Base-by-base conservation (phyloP, 2,113 vertebrate species). In the Porphyrio hochstetteri region DNA sequence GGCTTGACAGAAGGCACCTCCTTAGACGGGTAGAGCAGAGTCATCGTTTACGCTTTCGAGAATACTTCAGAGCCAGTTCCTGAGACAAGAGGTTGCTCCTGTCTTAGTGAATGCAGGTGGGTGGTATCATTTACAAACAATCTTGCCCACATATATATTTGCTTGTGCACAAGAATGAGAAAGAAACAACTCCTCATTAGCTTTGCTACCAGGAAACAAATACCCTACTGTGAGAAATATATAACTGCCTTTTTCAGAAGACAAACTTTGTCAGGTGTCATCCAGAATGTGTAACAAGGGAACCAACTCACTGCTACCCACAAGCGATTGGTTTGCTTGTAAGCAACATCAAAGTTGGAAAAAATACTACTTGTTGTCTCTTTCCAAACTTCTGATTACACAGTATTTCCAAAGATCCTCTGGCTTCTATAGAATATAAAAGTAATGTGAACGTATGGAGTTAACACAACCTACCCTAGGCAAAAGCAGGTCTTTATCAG, bases 171-270 rank as follows among this genome's bases (percentile, higher is more conserved):
- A 75, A 75, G 13, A 61, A 27, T 50, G 27, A 20, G 13, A 81
- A 84, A 38, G 24, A 75, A 90, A 42, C 4, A 19, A 18, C 44
- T 46, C 4, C 6, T 33, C 3, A 0, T 46, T 56, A 56, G 15
- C 36, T 76, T 90, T 95, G 40, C 84, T 83, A 88, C 44, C 71
- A 40, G 75, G 82, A 94, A 94, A 80, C 28, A 81, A 95, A 80
- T 80, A 93, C 84, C n/a, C 71, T 67, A 67, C 40, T 71, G 31
- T 89, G 90, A 82, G 94, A 96, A 88, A 94, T 36, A 70, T 2
- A 4, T 33, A 80, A 72, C 28, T 75, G n/a, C 19, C 33, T 85
- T 85, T 93, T 96, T 81, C 18, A 5, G 90, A 95, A 91, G 16
- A 63, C 59, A 89, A 82, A 36, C 14, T 56, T 55, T 74, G 31